These are phyloP conservation scores for Callyntrura sp. DNA, from an alignment of 2,888 invertebrate species.

Conservation along the genomic window DNA sequence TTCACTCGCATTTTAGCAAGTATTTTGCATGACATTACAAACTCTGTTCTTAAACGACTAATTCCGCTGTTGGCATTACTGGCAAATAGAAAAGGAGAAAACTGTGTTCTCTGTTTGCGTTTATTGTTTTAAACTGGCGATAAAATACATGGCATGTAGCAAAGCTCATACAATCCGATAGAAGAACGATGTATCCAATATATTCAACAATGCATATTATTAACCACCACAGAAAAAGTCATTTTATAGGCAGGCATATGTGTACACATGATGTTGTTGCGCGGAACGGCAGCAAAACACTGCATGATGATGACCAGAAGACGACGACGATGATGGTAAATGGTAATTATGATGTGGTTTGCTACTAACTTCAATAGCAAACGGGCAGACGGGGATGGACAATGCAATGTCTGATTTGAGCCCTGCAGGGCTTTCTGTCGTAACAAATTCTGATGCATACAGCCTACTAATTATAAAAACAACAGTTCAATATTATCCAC, in stretches of 20 bases:
- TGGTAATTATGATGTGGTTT: conserved; percentile 23
- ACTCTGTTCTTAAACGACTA: neutral
- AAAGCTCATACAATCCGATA: neutral
- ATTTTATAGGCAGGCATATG: neutral
- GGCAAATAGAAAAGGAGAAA: conserved; percentile 14
- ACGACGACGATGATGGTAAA: conserved; percentile 21
- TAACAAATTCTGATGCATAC: conserved; percentile 41
- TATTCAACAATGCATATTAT: conserved; percentile 23
- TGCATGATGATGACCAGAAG: neutral
- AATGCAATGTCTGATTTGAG: conserved; percentile 17
- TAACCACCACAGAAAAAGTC: conserved; percentile 14
- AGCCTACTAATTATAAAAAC: conserved; percentile 63
- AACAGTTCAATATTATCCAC: conserved; percentile 49
- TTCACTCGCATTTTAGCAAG: conserved; percentile 5
- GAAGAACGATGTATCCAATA: neutral
- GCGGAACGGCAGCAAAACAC: neutral
- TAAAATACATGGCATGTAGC: conserved; percentile 9
- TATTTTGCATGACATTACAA: neutral
- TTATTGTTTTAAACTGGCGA: neutral
- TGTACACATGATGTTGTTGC: neutral
- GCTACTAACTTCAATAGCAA: conserved; percentile 30
- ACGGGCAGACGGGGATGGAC: conserved; percentile 7
- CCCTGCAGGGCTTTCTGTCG: conserved; percentile 72
- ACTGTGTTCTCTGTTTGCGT: neutral
- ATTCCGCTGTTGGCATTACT: conserved; percentile 15